A percentile compares a stretch with the other conserved stretches of the same genome.
phyloP scores from a whole-genome alignment of 2,888 invertebrate species.

The Hylaea fasciaria region DNA sequence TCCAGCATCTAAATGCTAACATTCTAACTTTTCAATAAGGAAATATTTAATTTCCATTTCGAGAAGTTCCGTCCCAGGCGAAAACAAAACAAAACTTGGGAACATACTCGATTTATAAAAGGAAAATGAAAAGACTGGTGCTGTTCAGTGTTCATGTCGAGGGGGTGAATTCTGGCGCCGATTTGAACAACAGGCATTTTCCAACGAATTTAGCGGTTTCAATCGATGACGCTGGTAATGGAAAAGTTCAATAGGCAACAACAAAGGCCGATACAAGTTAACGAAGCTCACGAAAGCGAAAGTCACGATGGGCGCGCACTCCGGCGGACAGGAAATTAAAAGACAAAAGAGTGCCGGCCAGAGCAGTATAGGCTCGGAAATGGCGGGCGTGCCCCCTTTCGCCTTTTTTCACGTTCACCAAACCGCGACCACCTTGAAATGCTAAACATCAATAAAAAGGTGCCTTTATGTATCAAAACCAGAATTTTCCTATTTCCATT shows the following conservation, averaged over 20 bases:
- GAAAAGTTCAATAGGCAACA: constrained; percentile 83
- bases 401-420: constrained; percentile 63
- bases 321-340: constrained; percentile 82
- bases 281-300: constrained; percentile 82
- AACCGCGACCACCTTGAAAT: constrained; percentile 63
- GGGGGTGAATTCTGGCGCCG: constrained; percentile 48
- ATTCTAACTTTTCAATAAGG: constrained; percentile 76
- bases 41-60: constrained; percentile 76
- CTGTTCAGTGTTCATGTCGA: constrained; percentile 68
- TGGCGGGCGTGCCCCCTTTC: constrained; percentile 69
- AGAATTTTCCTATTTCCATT: not conserved
- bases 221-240: constrained; percentile 80
- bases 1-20: constrained; percentile 62
- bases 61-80: constrained; percentile 51
- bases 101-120: constrained; percentile 70
- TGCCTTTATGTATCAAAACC: not conserved
- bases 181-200: constrained; percentile 70
- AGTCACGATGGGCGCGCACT: constrained; percentile 77
- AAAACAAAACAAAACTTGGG: constrained; percentile 66
- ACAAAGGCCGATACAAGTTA: constrained; percentile 82
- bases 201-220: constrained; percentile 78
- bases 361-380: constrained; percentile 80
- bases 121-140: constrained; percentile 64
- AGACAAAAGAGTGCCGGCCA: constrained; percentile 81
- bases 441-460: constrained; percentile 46